phyloP scores from a whole-genome alignment of 1,140 invertebrate genomes.

The Cydia fagiglandana region DNA sequence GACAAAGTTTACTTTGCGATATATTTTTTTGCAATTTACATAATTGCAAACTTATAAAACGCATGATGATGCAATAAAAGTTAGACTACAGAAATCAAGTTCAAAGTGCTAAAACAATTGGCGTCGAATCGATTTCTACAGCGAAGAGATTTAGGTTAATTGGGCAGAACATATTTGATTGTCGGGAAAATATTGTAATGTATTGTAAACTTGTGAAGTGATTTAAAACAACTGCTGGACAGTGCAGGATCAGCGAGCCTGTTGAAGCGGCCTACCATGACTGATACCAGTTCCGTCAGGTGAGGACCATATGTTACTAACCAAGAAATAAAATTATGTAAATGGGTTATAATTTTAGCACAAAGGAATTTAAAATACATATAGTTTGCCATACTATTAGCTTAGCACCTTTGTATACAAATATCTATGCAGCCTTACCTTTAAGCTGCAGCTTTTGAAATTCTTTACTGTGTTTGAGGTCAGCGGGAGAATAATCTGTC shows the following conservation, averaged over 20 bases:
- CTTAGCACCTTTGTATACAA: too few species aligned
- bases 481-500: too few species aligned
- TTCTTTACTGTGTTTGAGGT: too few species aligned
- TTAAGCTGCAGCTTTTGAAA: too few species aligned
- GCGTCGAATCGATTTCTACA: conserved; percentile 2
- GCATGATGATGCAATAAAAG: conserved; percentile 29
- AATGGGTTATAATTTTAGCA: too few species aligned
- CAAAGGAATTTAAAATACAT: too few species aligned
- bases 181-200: not conserved
- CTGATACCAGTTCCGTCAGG: not conserved
- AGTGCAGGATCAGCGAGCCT: not conserved
- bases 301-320: not conserved
- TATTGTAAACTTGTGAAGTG: not conserved
- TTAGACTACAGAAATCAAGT: conserved; percentile 15
- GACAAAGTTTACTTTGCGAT: not conserved
- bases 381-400: too few species aligned
- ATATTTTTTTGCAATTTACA: not conserved
- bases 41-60: not conserved
- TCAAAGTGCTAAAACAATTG: conserved; percentile 32
- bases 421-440: too few species aligned
- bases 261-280: not conserved
- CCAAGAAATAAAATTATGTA: not conserved
- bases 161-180: not conserved
- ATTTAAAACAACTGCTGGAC: not conserved
- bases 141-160: not conserved